These are phyloP conservation scores for Amphiprion ocellaris DNA, from an alignment of 2,113 vertebrate genomes.

Conservation along the genomic window DNA sequence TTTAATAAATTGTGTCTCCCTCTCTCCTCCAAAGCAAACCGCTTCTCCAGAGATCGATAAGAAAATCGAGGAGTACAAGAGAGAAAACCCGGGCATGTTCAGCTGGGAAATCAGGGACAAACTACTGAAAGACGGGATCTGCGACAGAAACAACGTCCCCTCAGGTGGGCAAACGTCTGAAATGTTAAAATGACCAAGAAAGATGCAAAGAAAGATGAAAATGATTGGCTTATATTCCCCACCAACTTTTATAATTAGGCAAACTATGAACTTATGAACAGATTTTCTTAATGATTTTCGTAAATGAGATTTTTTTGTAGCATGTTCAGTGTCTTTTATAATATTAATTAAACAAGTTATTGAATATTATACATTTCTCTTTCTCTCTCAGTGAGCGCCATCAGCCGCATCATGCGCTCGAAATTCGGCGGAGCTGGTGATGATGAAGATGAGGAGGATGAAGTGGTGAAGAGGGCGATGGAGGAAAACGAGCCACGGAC, in stretches of 20 bases:
- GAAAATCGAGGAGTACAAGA: constrained; percentile 98
- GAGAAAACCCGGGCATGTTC: constrained; percentile 97
- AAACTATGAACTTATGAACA: neutral
- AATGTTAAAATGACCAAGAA: neutral
- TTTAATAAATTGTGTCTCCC: neutral
- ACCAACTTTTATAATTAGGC: neutral
- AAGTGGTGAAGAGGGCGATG: constrained; percentile 94
- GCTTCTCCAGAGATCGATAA: constrained; percentile 95
- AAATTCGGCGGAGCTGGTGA: constrained; percentile 93
- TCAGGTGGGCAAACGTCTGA: constrained; percentile 87
- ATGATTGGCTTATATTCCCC: too few species aligned
- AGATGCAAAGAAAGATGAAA: too few species aligned
- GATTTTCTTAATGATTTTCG: neutral
- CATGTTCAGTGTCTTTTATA: too few species aligned
- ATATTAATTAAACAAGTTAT: neutral
- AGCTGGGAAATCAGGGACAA: constrained; percentile 99
- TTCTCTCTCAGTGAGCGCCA: constrained; percentile 90
- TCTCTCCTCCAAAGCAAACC: constrained; percentile 87
- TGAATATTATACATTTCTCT: neutral
- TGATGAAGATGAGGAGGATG: constrained; percentile 95
- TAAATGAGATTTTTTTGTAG: neutral
- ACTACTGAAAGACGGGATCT: constrained; percentile 95
- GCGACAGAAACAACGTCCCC: constrained; percentile 95
- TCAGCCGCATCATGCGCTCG: constrained; percentile 96
- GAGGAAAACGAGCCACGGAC: constrained; percentile 95